Base-by-base conservation (phyloP, 2,797 vertebrate genomes). In the Adelosebastes latens region DNA sequence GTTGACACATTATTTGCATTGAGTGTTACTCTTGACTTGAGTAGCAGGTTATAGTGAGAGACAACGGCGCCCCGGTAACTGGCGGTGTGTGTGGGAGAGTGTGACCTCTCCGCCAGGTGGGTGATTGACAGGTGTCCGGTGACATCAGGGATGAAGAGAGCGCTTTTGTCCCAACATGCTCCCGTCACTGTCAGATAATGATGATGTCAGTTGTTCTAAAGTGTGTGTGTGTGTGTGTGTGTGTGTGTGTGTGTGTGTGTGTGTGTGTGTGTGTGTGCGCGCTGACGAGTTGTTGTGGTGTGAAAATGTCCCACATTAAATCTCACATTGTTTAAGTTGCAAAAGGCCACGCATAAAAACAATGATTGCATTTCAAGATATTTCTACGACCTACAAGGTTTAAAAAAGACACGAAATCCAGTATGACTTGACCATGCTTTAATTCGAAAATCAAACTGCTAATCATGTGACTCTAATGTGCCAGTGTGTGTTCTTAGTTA, bases 81-180 rank as follows among this genome's bases (percentile, higher is more conserved):
- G 29, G 22, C 18, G 52, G 42, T 39, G 25, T 77, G 16, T 70
- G 39, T 58, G 74, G 72, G 66, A 14, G 72, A 39, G 69, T 36
- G 58, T 61, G 80, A 89, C 72, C 84, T 31, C 27, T 65, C 73
- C n/a, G 6, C 39, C 72, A 81, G 72, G 72, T 72, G 22, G 65
- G 65, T 32, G 91, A 93, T 88, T 92, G 92, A 89, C 93, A 90
- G 88, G 87, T 92, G 93, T 93, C 92, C 5, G 4, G 22, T 67
- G 86, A 77, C 82, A 87, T 93, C 87, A 90, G 84, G 67, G 83
- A 61, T 53, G 63, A 76, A 74, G 62, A 20, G 13, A 7, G 56
- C 10, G 32, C 34, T 90, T 88, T 91, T 49, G 89, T 92, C 94
- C 89, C 88, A 88, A 80, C 81, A 61, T 0, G 25, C 22, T 0